A percentile compares a stretch with the other conserved stretches of the same genome.
These are phyloP conservation scores for Megathymus violae DNA, from an alignment of 1,140 invertebrate species.

Conservation along the genomic window DNA sequence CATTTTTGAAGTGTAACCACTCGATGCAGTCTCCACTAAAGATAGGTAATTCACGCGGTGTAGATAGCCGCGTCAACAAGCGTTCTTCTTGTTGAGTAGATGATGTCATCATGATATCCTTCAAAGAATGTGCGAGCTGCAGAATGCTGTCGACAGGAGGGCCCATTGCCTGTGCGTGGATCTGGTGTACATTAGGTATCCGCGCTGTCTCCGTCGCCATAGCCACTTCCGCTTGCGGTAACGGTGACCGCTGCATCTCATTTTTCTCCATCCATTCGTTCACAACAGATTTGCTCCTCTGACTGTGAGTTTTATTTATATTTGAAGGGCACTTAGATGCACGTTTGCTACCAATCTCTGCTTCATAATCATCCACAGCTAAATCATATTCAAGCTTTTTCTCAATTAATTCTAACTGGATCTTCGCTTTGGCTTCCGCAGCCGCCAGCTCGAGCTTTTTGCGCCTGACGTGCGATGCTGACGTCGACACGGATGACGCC, in stretches of 20 bases:
- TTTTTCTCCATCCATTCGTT: constrained; percentile 18
- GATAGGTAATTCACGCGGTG: constrained; percentile 40
- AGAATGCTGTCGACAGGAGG: constrained; percentile 21
- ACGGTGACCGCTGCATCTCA: background rate
- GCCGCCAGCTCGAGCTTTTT: constrained; percentile 34
- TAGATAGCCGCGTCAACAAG: constrained; percentile 34
- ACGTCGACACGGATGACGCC: background rate
- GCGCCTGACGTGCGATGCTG: constrained; percentile 14
- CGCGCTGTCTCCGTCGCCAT: constrained; percentile 17
- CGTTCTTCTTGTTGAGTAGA: constrained; percentile 25
- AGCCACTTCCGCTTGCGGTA: background rate
- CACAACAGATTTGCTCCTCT: background rate
- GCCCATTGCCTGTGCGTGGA: constrained; percentile 2
- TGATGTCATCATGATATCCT: constrained; percentile 26
- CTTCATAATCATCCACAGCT: background rate
- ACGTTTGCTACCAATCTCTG: background rate
- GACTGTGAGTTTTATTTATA: background rate
- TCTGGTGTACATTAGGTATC: constrained; percentile 1
- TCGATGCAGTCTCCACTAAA: no score
- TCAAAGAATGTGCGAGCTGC: constrained; percentile 28
- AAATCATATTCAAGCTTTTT: constrained; percentile 25
- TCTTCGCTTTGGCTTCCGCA: constrained; percentile 33
- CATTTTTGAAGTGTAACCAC: constrained; percentile 43
- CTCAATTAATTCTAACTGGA: constrained; percentile 30
- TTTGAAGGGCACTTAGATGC: background rate